Base-by-base conservation (phyloP, 1,140 invertebrate species). In the Tetragonula clypearis region DNA sequence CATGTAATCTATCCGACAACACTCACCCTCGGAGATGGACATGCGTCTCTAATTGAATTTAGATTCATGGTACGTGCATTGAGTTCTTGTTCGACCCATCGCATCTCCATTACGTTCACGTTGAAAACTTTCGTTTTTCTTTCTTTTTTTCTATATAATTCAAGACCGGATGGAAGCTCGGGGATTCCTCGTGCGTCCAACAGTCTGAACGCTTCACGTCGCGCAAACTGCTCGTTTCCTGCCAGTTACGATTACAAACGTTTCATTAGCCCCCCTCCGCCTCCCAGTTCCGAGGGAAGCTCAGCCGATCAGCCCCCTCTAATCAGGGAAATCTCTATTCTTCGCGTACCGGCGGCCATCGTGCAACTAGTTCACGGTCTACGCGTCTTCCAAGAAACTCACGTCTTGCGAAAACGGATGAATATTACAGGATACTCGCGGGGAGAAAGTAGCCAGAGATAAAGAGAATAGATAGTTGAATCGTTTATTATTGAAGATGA, bases 251-350 rank as follows among this genome's bases (percentile, higher is more conserved):
- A 83, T 83, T 83, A 83, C 82, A 56, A 68, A 77, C 73, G 73
- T 83, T 83, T 68, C 56, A 66, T 76, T 82, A 82, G 60, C 26
- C 23, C 35, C n/a, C n/a, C 19, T 30, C 1, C 30, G 1, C 30
- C 30, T 30, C 0, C 30, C 30, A 30, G 19, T 53, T 60, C 15
- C 5, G 2, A 2, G n/a, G 80, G 72, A 53, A 82, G 23, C 60
- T 53, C 49, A 9, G 26, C 26, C 71, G 72, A 82, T 76, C 80
- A 82, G 23, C 60, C 53, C 53, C n/a, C 80, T 82, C 74, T 83
- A 83, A 83, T 83, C 82, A 83, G 53, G 65, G 65, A 69, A 58
- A 78, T 83, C 82, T 83, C 74, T 83, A 83, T 83, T 83, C 82
- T 78, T 83, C 82, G 74, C 82, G 73, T 49, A 77, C 30, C 76